phyloP scores from a whole-genome alignment of 2,113 vertebrate species.

The Gasterosteus nipponicus region DNA sequence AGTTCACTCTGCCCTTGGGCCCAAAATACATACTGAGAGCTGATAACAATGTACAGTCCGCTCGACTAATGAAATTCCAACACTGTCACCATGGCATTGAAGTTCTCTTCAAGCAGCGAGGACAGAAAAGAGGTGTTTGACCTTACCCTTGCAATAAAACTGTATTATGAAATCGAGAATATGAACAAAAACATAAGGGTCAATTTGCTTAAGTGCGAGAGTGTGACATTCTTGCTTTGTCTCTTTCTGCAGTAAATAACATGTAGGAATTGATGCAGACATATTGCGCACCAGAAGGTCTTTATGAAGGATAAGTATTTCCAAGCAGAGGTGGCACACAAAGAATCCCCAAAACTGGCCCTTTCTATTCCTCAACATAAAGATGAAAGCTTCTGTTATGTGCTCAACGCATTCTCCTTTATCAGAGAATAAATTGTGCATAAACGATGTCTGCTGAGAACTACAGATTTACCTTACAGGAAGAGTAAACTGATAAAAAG shows the following conservation, averaged over 20 bases:
- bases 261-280: background rate
- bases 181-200: slow-evolving; percentile 30
- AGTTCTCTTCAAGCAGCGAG: slow-evolving; percentile 40
- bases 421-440: background rate
- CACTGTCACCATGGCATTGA: slow-evolving; percentile 53
- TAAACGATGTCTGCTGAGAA: background rate
- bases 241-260: background rate
- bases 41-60: slow-evolving; percentile 58
- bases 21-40: slow-evolving; percentile 50
- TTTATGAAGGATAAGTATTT: background rate
- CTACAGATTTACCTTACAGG: background rate
- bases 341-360: background rate
- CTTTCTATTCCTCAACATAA: background rate
- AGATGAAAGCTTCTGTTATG: slow-evolving; percentile 12
- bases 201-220: slow-evolving; percentile 7
- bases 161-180: slow-evolving; percentile 16
- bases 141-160: slow-evolving; percentile 11
- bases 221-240: background rate
- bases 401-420: background rate
- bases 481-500: background rate
- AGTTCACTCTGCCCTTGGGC: slow-evolving; percentile 35
- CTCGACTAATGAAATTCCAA: slow-evolving; percentile 74
- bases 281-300: slow-evolving; percentile 1
- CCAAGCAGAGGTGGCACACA: background rate
- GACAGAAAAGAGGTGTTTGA: slow-evolving; percentile 6